Base-by-base conservation (phyloP, 2,888 invertebrate species). In the Nineta flava region DNA sequence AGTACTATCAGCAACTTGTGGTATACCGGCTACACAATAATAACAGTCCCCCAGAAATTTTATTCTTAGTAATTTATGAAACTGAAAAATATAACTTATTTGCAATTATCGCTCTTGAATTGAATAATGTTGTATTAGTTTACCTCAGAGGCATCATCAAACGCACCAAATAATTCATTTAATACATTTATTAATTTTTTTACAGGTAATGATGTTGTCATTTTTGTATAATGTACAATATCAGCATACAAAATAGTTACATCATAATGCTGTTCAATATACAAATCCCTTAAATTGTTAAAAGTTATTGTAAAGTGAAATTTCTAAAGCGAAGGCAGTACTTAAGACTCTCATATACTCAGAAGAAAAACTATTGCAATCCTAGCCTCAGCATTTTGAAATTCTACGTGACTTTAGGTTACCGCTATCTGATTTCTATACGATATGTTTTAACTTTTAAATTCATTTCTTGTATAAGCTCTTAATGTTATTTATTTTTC, bases 41-140 rank as follows among this genome's bases (percentile, higher is more conserved):
- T 94, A 94, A 61, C 93, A 94, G 60, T 94, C 94, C 0, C 94
- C 94, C 53, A 94, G 73, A 60, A 94, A 90, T 63, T 94, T 94
- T 49, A 94, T 93, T 48, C 94, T 71, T 49, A 91, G 70, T 0
- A 87, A 87, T 56, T 83, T 79, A 54, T 82, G 74, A 57, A 81
- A 77, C 77, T 81, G 62, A 52, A 70, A 67, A 32, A 31, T 26
- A 48, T 40, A 47, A 46, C 4, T 40, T 26, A 26, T 26, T 6
- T 26, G 4, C 7, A 26, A 7, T 26, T 26, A 26, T 26, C 1
- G 26, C 26, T 26, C 26, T 26, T 16, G 9, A 17, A 43, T 21
- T 10, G 9, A 7, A 26, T 5, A 42, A 21, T 38, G 15, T 10
- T 16, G 40, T 16, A 34, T 13, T 40, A n/a, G 50, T 57, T 56